Evolutionary conservation across 2,113 vertebrate genomes (phyloP).

Genomic region (Lepus timidus): DNA sequence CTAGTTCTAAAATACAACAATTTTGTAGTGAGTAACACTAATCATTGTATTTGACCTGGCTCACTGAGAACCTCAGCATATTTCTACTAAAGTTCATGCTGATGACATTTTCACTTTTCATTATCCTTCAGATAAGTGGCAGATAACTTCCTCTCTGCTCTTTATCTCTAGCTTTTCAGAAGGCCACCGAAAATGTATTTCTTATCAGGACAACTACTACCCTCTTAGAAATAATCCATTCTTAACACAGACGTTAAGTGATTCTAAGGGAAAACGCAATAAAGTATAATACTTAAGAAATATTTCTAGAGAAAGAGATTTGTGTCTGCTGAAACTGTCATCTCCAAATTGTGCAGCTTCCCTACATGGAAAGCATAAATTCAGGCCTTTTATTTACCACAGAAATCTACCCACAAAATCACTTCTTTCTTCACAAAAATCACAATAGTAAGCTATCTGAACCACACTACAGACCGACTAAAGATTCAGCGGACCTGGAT

Average conservation of each 20-base stretch:
- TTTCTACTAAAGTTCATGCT: not conserved
- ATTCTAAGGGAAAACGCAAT: conserved; percentile 17
- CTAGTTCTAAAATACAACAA: conserved; percentile 7
- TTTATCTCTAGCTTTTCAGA: conserved; percentile 56
- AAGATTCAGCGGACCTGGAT: not conserved
- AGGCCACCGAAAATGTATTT: conserved; percentile 17
- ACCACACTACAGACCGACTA: not conserved
- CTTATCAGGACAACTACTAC: conserved; percentile 22
- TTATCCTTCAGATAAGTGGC: conserved; percentile 26
- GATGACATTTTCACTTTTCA: not conserved
- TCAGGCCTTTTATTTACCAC: not conserved
- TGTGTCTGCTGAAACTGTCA: not conserved
- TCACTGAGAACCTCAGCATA: not conserved
- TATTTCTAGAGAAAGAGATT: conserved; percentile 6
- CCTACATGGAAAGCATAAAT: not conserved
- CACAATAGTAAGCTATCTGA: not conserved
- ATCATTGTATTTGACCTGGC: not conserved
- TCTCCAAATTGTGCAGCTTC: not conserved
- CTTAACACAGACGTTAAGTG: not conserved
- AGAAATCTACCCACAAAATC: conserved; percentile 31
- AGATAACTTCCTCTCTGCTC: conserved; percentile 43
- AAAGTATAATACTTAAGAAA: not conserved
- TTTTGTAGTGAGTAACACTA: not conserved
- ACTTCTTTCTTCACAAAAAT: conserved; percentile 56
- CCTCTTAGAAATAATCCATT: conserved; percentile 31